Evolutionary conservation across 2,888 invertebrate genomes (phyloP), one percentile per base, ranked within the genome.

Genomic region (Melikaiella ostensackeni): DNA sequence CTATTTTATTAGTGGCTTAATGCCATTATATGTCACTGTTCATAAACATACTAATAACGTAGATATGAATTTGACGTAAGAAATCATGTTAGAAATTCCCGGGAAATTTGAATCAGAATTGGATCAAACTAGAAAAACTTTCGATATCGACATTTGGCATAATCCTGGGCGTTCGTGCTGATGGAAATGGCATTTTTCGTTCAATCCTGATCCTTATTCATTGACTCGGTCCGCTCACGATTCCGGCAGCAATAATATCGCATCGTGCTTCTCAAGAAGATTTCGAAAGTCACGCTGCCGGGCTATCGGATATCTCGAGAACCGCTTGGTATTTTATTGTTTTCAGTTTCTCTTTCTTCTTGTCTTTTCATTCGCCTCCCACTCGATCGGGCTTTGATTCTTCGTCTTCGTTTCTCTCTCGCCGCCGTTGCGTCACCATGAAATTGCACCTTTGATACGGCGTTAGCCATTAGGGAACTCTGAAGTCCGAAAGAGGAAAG

Each of bases 221-320:
- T 66, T 66, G 66, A 66, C 66, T 66, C 27, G 66, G 66, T 38
- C 63, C 46, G 24, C 82, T 80, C 82, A 82, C 82, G 82, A 80
- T 75, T 79, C 79, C 74, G 38, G 73, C 78, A 46, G 80, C 80
- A 80, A 80, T 82, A 82, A 82, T 79, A 80, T 75, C 80, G 79
- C 82, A 82, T 82, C 84, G 82, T 81, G 85, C 85, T 70, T 70
- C 84, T 83, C 83, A 83, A 83, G 86, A 86, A 82, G 85, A 84
- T 87, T 87, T 86, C 87, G 88, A 87, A 87, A 88, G 88, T 85
- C 86, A 83, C 84, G 85, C 77, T 57, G 73, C 62, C 75, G 24
- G 27, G 75, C 77, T 80, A 81, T 81, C 79, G 80, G 78, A 66
- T 82, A 80, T 83, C 84, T 76, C 79, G 75, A 78, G 83, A 80